These are phyloP conservation scores for Leptogaster cylindrica DNA, from an alignment of 2,888 invertebrate species.

Conservation along the genomic window DNA sequence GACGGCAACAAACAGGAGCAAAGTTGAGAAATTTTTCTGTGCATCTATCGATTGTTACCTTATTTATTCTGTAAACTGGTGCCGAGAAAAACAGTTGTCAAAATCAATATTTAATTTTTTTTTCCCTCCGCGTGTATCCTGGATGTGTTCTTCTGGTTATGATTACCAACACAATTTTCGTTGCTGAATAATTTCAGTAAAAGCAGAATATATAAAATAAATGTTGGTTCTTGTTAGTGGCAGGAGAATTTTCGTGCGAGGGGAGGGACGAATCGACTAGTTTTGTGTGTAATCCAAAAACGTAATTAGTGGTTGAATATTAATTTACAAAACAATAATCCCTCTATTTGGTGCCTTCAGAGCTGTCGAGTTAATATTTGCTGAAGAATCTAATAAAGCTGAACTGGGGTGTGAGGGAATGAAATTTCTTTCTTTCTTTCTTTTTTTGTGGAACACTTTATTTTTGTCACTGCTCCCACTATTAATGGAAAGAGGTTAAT, in stretches of 20 bases:
- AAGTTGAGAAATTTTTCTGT: neutral
- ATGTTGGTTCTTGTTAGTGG: neutral
- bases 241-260: neutral
- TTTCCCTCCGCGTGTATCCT: neutral
- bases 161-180: slow-evolving; percentile 28
- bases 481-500: slow-evolving; percentile 43
- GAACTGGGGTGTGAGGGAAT: neutral
- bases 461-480: slow-evolving; percentile 22
- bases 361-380: slow-evolving; percentile 11
- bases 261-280: neutral
- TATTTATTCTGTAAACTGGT: slow-evolving; percentile 34
- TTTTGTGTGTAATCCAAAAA: slow-evolving; percentile 1
- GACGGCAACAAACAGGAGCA: neutral
- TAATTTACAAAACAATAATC: slow-evolving; percentile 17
- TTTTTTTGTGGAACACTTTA: slow-evolving; percentile 18
- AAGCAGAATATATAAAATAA: too few relatives aligned
- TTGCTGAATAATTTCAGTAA: too few relatives aligned
- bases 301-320: neutral
- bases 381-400: slow-evolving; percentile 6
- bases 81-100: slow-evolving; percentile 34
- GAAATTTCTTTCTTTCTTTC: neutral
- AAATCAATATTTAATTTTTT: slow-evolving; percentile 42
- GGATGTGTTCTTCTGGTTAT: neutral
- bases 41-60: slow-evolving; percentile 9
- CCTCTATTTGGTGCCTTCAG: slow-evolving; percentile 6